Percentiles rank a stretch among this genome's conserved stretches.
phyloP scores from a whole-genome alignment of 2,797 vertebrate species.

The Ptychobarbus kaznakovi region DNA sequence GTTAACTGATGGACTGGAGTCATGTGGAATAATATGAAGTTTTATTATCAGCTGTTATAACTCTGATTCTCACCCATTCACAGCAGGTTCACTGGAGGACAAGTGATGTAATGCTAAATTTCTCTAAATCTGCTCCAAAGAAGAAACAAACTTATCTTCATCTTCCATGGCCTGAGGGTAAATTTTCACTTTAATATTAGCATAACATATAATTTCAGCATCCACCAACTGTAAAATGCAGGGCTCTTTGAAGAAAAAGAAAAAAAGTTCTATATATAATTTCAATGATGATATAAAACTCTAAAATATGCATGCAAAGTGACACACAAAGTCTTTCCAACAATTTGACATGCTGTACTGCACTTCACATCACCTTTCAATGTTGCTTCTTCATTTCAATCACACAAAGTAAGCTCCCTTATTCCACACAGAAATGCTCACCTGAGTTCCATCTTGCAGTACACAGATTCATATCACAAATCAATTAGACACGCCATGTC shows the following conservation, averaged over 20 bases:
- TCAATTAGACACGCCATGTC: constrained; percentile 10
- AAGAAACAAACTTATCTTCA: background rate
- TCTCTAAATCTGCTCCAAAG: background rate
- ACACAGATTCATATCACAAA: constrained; percentile 28
- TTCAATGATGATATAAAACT: background rate
- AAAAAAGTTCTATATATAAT: background rate
- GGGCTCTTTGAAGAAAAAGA: background rate
- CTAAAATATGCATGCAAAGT: background rate
- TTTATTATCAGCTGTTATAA: background rate
- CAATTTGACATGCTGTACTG: background rate
- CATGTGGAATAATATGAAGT: background rate
- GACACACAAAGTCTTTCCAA: background rate
- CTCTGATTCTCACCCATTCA: background rate
- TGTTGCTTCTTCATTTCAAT: constrained; percentile 1
- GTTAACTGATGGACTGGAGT: background rate
- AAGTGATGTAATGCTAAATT: background rate
- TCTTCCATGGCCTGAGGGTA: background rate
- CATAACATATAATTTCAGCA: background rate
- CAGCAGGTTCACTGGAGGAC: background rate
- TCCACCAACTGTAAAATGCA: background rate
- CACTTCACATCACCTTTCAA: background rate
- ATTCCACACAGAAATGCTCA: background rate
- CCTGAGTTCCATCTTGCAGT: background rate
- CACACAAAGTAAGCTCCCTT: constrained; percentile 7
- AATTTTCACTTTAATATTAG: background rate